Base-by-base conservation (phyloP, 2,113 vertebrate species). In the Taxidea taxus region DNA sequence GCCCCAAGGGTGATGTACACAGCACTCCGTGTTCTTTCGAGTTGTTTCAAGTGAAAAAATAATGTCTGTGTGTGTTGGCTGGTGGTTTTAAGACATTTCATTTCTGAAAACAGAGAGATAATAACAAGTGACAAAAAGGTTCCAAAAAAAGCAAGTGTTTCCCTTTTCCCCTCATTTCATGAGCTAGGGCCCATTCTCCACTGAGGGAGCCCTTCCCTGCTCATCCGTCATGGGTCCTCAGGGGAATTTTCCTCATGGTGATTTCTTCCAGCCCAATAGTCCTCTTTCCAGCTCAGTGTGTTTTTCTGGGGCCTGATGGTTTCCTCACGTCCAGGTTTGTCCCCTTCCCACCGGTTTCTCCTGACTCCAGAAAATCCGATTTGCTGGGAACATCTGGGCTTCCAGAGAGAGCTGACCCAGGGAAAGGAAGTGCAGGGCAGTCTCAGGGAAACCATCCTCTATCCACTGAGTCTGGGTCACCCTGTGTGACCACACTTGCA, bases 81-180 rank as follows among this genome's bases (percentile, higher is more conserved):
- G 58, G 91, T 97, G 80, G 51, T 97, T 97, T 97, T 95, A 92
- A 97, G 97, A 96, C 87, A 97, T 87, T 97, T 95, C 94, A 90
- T 97, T 96, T 97, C 85, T 82, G 94, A 91, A 97, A 97, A 97
- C 87, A 96, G 6, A 92, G 66, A 94, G 90, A 87, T 92, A 92
- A 97, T 96, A 96, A 96, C 84, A 94, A 90, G 64, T 0, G 8
- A 96, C 75, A 92, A 75, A 92, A 97, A 82, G 88, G 4, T 16
- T 47, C 60, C 54, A 39, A 27, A 81, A 84, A 64, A 92, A 98
- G 75, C 64, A 96, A 95, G 77, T 87, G 78, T 34, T 77, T 82
- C 66, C 6, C 49, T 29, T 23, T 58, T 5, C 3, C 8, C 9
- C 39, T 81, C 6, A 21, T 83, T 90, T 94, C 92, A 96, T 81